Conservation (phyloP, 2,888 invertebrate species). For the Ichneumon xanthorius region DNA sequence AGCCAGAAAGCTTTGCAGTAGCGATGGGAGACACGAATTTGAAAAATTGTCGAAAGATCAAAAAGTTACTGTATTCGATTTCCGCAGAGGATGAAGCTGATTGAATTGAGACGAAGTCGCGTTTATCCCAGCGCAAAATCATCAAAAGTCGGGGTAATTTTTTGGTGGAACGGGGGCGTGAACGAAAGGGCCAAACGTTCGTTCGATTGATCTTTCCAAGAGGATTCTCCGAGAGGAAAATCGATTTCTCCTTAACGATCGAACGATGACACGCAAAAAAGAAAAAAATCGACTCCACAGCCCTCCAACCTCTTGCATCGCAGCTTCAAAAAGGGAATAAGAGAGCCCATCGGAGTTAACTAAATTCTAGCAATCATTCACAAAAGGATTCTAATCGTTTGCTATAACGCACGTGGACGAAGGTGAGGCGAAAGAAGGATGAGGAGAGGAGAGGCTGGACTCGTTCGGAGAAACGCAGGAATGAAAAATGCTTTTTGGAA, state of each 20-base stretch:
- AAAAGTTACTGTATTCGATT: background rate
- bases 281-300: conserved; percentile 32
- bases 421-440: conserved; percentile 64
- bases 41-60: background rate
- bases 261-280: conserved; percentile 58
- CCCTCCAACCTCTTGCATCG: conserved; percentile 46
- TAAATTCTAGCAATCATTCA: conserved; percentile 59
- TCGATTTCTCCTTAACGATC: conserved; percentile 64
- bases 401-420: conserved; percentile 1
- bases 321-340: conserved; percentile 50
- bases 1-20: background rate
- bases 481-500: conserved; percentile 43
- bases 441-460: conserved; percentile 57
- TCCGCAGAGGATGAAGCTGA: background rate
- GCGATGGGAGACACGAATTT: background rate
- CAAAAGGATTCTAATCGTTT: conserved; percentile 56
- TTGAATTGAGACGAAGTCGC: background rate
- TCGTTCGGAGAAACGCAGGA: conserved; percentile 15
- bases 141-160: conserved; percentile 16
- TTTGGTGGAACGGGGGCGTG: conserved; percentile 56
- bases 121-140: conserved; percentile 3
- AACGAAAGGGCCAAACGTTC: conserved; percentile 42
- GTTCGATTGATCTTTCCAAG: conserved; percentile 45
- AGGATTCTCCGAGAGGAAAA: conserved; percentile 50
- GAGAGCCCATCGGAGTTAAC: conserved; percentile 46